These are phyloP conservation scores for Tillus elongatus DNA, from an alignment of 2,888 invertebrate genomes.

Conservation along the genomic window DNA sequence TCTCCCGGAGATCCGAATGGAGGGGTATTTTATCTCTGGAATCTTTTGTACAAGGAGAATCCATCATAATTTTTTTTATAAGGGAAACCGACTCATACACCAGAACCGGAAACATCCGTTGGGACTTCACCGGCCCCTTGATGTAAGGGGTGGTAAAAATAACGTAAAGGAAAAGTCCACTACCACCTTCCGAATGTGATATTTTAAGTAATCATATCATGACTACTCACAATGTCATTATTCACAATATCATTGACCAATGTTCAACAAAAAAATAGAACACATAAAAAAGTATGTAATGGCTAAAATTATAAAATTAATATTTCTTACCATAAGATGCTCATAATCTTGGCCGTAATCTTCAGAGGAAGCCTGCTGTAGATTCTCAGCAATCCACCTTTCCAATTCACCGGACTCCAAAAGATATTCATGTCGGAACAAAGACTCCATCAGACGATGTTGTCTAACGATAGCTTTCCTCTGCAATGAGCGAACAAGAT, in stretches of 20 bases:
- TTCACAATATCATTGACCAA: neutral
- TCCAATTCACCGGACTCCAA: constrained; percentile 84
- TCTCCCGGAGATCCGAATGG: no score
- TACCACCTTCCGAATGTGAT: no score
- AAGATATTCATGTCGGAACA: constrained; percentile 82
- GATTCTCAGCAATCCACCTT: constrained; percentile 86
- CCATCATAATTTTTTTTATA: no score
- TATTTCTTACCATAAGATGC: constrained; percentile 58
- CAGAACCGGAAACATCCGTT: no score
- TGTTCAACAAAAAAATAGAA: neutral
- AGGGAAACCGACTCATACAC: no score
- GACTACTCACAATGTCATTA: no score
- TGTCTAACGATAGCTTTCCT: constrained; percentile 70
- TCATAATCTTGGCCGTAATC: constrained; percentile 94
- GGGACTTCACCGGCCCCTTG: no score
- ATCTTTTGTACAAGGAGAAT: no score
- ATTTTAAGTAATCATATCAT: no score
- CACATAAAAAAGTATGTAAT: neutral
- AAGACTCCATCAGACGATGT: constrained; percentile 80
- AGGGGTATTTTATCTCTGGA: no score
- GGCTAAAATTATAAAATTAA: constrained; percentile 1
- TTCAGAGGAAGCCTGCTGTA: constrained; percentile 79
- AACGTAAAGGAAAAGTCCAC: no score
- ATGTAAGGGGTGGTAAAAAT: no score
- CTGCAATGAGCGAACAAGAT: constrained; percentile 72